phyloP scores from a whole-genome alignment of 2,888 invertebrate species.

The Altica lythri region DNA sequence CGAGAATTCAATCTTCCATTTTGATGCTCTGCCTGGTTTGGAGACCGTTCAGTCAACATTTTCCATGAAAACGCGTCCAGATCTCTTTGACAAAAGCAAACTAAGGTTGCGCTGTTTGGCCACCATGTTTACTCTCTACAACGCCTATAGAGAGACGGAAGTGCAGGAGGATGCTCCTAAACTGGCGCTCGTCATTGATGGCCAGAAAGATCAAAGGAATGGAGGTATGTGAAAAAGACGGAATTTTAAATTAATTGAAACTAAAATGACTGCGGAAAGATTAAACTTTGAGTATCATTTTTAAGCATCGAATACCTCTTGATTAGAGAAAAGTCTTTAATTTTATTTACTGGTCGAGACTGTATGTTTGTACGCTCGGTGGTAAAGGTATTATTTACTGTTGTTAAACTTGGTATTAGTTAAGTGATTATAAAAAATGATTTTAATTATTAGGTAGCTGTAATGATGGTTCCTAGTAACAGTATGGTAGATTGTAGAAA shows the following conservation, averaged over 20 bases:
- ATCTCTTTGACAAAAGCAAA: conserved; percentile 52
- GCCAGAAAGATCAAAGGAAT: conserved; percentile 24
- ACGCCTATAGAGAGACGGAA: conserved; percentile 48
- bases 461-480: no score
- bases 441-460: no score
- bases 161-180: conserved; percentile 52
- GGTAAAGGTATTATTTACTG: no score
- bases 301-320: no score
- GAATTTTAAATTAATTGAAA: background rate
- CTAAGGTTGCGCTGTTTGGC: conserved; percentile 52
- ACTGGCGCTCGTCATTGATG: conserved; percentile 41
- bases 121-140: conserved; percentile 52
- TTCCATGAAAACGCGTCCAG: conserved; percentile 48
- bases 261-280: no score
- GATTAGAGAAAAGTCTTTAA: no score
- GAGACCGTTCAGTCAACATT: conserved; percentile 51
- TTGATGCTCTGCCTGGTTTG: conserved; percentile 49
- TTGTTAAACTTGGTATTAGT: no score
- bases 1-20: conserved; percentile 40
- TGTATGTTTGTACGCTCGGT: no score
- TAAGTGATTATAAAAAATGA: no score
- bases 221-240: conserved; percentile 11
- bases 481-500: no score
- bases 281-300: no score
- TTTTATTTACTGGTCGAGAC: no score